These are phyloP conservation scores for Zoanthus sansibaricus DNA, from an alignment of 92 coral and sea anemone genomes.

Conservation along the genomic window DNA sequence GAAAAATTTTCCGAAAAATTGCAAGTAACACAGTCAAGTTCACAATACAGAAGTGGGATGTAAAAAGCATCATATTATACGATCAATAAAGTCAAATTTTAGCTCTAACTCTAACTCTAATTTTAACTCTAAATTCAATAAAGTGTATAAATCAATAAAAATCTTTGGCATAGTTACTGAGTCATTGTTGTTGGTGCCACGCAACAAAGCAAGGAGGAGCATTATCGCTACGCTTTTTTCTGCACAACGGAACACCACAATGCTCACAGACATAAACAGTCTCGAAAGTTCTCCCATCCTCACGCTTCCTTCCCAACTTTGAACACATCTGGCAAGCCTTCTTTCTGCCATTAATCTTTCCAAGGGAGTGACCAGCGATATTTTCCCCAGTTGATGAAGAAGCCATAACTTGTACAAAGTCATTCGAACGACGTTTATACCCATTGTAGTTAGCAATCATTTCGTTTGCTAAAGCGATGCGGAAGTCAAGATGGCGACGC, in stretches of 20 bases:
- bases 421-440: constrained; percentile 31
- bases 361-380: constrained; percentile 34
- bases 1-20: neutral
- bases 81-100: constrained; percentile 11
- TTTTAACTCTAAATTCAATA: constrained; percentile 13
- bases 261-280: constrained; percentile 43
- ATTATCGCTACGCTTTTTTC: constrained; percentile 14
- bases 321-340: constrained; percentile 50
- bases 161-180: neutral
- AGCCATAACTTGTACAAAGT: neutral
- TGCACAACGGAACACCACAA: constrained; percentile 44
- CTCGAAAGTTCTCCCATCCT: constrained; percentile 39
- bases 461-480: constrained; percentile 25
- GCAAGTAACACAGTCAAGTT: constrained; percentile 1
- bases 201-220: constrained; percentile 18
- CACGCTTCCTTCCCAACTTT: constrained; percentile 34
- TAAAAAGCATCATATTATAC: constrained; percentile 15
- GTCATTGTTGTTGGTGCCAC: constrained; percentile 23
- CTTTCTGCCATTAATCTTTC: constrained; percentile 36
- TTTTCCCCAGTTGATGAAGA: constrained; percentile 13
- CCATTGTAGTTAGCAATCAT: constrained; percentile 48
- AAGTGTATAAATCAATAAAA: constrained; percentile 6
- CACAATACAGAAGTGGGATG: constrained; percentile 10
- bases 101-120: no score
- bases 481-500: constrained; percentile 52